Base-by-base conservation (phyloP, 2,113 vertebrate species). In the Taxidea taxus region DNA sequence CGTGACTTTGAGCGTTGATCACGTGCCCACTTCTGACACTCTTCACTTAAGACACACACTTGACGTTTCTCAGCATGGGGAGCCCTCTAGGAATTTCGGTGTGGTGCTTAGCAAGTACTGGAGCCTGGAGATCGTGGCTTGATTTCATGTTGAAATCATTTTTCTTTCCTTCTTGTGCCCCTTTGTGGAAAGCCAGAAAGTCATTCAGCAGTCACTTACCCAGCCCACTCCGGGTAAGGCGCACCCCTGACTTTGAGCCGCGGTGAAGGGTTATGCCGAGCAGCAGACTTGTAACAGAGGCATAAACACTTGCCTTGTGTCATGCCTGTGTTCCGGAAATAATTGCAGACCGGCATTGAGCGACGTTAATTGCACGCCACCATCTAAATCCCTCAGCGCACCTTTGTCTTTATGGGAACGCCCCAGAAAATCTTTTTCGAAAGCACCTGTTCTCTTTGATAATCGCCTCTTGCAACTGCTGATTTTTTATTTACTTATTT, bases 381-480 rank as follows among this genome's bases (percentile, higher is more conserved):
- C 68, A 80, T 93, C 87, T 56, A 85, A 82, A 88, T 44, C 74
- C 27, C 18, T 72, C 42, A 56, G 60, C 27, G 51, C 7, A 51
- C 31, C 31, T 86, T 93, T 94, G 75, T 93, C 39, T 93, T 96
- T 70, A 21, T 60, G 70, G 85, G n/a, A n/a, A 47, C 51, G 9
- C 18, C 75, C 31, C 21, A 62, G 66, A 87, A 91, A 86, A 74
- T 37, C 20, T 51, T 88, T 74, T 87, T 64, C 37, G 27, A 62
- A 85, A 68, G 66, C 25, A 94, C 37, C 85, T 85, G 3, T 13
- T 78, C 62, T 72, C 95, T 93, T 56, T 81, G 37, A 70, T 68
- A 94, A 56, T 93, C 64, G 13, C 34, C 68, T 92, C 66, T 96
- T 93, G 34, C 18, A 92, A 66, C 85, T 83, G 51, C 47, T 93